These are phyloP conservation scores for Drosophila burlai DNA, from an alignment of 1,140 invertebrate species.

Conservation along the genomic window DNA sequence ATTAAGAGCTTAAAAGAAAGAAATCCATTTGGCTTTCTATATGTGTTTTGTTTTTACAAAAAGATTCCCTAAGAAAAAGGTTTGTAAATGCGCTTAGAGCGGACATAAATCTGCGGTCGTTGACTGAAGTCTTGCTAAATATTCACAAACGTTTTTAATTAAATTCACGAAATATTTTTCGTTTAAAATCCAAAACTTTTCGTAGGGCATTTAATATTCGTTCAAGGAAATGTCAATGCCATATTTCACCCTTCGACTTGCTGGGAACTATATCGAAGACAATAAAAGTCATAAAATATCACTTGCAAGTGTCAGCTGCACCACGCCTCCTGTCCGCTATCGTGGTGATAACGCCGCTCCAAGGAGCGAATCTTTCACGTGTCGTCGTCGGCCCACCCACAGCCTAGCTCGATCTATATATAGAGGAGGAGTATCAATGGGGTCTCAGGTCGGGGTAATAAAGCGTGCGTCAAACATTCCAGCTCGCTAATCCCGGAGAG, in stretches of 20 bases:
- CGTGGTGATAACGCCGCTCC: slow-evolving; percentile 9
- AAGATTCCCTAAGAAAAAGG: background rate
- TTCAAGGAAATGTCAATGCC: background rate
- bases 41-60: background rate
- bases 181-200: background rate
- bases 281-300: slow-evolving; percentile 15
- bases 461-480: slow-evolving; percentile 38
- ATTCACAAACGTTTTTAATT: too few relatives aligned
- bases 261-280: slow-evolving; percentile 12
- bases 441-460: slow-evolving; percentile 33
- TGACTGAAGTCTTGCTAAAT: too few relatives aligned
- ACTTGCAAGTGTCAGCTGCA: background rate
- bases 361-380: slow-evolving; percentile 17
- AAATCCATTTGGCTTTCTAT: too few relatives aligned
- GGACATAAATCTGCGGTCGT: too few relatives aligned
- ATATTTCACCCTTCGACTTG: slow-evolving; percentile 5
- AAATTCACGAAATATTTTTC: too few relatives aligned
- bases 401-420: slow-evolving; percentile 8
- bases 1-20: too few relatives aligned
- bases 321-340: slow-evolving; percentile 9
- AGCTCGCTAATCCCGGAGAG: slow-evolving; percentile 20
- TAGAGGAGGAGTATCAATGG: slow-evolving; percentile 20
- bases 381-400: slow-evolving; percentile 22
- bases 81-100: too few relatives aligned
- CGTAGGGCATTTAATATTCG: background rate